Evolutionary conservation across 2,888 invertebrate species (phyloP), one percentile per base, ranked within the genome.

Genomic region (Corythucha ciliata): DNA sequence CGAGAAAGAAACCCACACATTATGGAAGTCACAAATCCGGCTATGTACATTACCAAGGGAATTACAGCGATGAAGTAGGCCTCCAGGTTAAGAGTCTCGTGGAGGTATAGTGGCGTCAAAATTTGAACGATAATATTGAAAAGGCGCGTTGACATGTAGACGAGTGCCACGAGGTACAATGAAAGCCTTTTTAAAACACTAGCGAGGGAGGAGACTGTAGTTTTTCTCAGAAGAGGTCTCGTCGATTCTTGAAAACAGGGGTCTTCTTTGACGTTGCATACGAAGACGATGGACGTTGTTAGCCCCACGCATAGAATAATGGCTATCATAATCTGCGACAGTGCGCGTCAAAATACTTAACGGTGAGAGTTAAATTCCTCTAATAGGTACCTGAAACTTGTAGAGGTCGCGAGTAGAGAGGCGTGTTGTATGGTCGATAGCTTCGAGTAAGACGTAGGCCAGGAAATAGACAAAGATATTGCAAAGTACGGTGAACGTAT

Each of bases 141-240:
- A 46, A 92, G 68, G 62, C 90, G 75, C 14, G 90, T 85, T 36
- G 80, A 76, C 88, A 91, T 90, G 68, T 93, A 93, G 40, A 91
- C 72, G 4, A 79, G 68, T 3, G 83, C 89, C 22, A 90, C 77
- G 80, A 32, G 34, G 20, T 50, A 33, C 20, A 45, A 27, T 4
- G 21, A 7, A 18, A 16, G 21, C 4, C 21, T 52, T 49, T 16
- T 14, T 24, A 46, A 37, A n/a, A 16, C 24, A 18, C 25, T 16
- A 4, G 20, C 26, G 2, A 18, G 6, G 10, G 41, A 32, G 21
- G 10, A 29, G 29, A 29, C 49, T 33, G 21, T 49, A 49, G 20
- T 49, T 21, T 45, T 32, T n/a, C 36, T 24, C 18, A 45, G 21
- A 26, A 7, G n/a, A 8, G 45, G 12, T 3, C 2, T 22, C 10